These are phyloP conservation scores for Nowickia ferox DNA, from an alignment of 2,888 invertebrate species.

Conservation along the genomic window DNA sequence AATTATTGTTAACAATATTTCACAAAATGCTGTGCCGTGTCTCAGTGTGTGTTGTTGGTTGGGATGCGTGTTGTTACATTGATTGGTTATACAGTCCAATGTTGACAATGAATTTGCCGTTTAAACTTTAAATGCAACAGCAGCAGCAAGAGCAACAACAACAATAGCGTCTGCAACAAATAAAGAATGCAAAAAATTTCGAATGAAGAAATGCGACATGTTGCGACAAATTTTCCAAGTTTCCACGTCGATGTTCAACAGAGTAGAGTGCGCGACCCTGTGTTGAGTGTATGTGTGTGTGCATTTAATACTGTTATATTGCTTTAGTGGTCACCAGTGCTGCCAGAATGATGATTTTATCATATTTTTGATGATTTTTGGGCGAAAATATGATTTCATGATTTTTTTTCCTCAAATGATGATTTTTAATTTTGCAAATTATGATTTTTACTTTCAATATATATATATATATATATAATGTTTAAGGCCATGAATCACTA, in stretches of 20 bases:
- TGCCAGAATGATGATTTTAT: no score
- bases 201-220: slow-evolving; percentile 70
- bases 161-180: slow-evolving; percentile 33
- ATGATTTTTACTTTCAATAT: no score
- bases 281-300: slow-evolving; percentile 5
- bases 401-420: no score
- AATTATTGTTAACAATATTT: slow-evolving; percentile 71
- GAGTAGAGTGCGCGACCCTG: background rate
- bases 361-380: no score
- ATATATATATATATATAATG: no score
- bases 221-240: slow-evolving; percentile 71
- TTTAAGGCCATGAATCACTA: no score
- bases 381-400: no score
- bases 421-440: no score
- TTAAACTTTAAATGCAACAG: slow-evolving; percentile 53
- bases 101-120: slow-evolving; percentile 69
- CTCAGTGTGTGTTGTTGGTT: slow-evolving; percentile 24
- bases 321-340: slow-evolving; percentile 72
- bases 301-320: slow-evolving; percentile 37
- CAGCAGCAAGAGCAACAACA: slow-evolving; percentile 2
- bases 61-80: slow-evolving; percentile 67
- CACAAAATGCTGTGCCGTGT: slow-evolving; percentile 61
- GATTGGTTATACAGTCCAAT: slow-evolving; percentile 64
- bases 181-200: slow-evolving; percentile 27
- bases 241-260: slow-evolving; percentile 38